Evolutionary conservation across 1,140 invertebrate genomes (phyloP), one percentile per base, ranked within the genome.

Genomic region (Pteromalus puparum): DNA sequence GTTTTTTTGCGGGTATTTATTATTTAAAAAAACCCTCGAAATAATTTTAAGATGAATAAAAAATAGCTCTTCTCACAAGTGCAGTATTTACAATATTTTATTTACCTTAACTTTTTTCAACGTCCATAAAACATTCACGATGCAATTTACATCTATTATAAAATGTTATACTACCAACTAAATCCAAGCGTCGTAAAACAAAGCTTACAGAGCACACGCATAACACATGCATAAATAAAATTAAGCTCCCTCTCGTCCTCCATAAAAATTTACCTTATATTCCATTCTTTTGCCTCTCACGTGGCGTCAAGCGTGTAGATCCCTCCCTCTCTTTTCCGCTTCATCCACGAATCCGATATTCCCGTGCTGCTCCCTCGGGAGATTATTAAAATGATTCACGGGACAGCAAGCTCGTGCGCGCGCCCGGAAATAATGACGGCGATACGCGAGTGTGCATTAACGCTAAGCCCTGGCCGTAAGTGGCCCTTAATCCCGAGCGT

Each of bases 301-400:
- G 38, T 10, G 38, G 38, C 7, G 38, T 5, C 12, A 70, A 70
- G n/a, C 26, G 24, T 28, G n/a, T n/a, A n/a, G n/a, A 9, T 28
- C n/a, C 67, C 10, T 70, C 61, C n/a, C 12, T 5, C n/a, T 21
- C n/a, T 21, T 2, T 24, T 1, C 65, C 18, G 24, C 72, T 10
- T n/a, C 18, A 21, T 48, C 24, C 21, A 53, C 24, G 42, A 53
- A 30, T 0, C 21, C 48, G 28, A 34, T 80, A 70, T 30, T 46
- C 30, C 18, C 30, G 30, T 5, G 30, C 30, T 0, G 38, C 38
- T 81, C 68, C 30, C 68, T 2, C 2, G 61, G 28, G 81, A 75
- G 70, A 74, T 65, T 75, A 74, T 75, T 75, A 82, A 82, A 82
- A 82, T 82, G 81, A 82, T 82, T 61, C 24, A 82, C 70, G 80